A percentile compares a stretch with the other conserved stretches of the same genome.
These are phyloP conservation scores for Drosophila azteca DNA, from an alignment of 1,140 invertebrate species.

Conservation along the genomic window DNA sequence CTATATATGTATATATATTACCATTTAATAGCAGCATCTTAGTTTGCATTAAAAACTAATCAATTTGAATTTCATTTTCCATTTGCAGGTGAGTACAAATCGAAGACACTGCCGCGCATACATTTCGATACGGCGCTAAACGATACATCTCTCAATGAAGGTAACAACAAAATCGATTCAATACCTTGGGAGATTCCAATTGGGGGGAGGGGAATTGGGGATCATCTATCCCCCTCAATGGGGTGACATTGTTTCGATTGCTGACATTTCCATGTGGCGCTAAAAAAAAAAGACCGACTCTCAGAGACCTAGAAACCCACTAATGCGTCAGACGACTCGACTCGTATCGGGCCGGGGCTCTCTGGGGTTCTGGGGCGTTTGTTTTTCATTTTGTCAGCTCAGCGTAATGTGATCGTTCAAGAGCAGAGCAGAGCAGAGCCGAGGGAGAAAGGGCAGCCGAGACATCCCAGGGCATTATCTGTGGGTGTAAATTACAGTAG, in stretches of 20 bases:
- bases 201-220: background rate
- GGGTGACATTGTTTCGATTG: conserved; percentile 43
- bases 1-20: too few species aligned
- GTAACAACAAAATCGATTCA: conserved; percentile 53
- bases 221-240: conserved; percentile 30
- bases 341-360: too few species aligned
- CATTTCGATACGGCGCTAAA: conserved; percentile 82
- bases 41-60: conserved; percentile 31
- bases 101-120: conserved; percentile 83
- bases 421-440: background rate
- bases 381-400: conserved; percentile 17
- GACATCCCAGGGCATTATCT: too few species aligned
- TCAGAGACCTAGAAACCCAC: conserved; percentile 42
- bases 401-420: conserved; percentile 28
- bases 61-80: conserved; percentile 18
- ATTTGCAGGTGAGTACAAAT: conserved; percentile 83
- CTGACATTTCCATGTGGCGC: conserved; percentile 34
- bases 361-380: too few species aligned
- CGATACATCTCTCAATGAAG: conserved; percentile 80
- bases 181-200: conserved; percentile 21
- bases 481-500: too few species aligned
- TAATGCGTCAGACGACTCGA: conserved; percentile 15
- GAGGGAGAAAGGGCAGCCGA: too few species aligned
- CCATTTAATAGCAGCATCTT: background rate
- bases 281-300: conserved; percentile 27